phyloP scores from a whole-genome alignment of 2,797 vertebrate genomes.

The Thunnus albacares region DNA sequence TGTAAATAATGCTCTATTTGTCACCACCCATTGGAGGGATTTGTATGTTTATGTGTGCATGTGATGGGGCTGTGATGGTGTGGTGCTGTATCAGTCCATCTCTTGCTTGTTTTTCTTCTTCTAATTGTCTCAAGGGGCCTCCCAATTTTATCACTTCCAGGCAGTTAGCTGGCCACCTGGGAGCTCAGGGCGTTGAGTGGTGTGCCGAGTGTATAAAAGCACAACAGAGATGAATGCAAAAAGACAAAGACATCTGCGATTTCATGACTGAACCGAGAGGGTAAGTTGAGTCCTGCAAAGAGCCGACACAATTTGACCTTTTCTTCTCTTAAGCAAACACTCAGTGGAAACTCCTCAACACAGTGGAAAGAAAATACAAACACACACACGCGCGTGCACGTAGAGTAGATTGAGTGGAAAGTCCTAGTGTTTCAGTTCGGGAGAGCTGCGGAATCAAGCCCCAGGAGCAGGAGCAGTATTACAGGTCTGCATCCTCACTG shows the following conservation, averaged over 20 bases:
- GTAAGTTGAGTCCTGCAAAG: slow-evolving; percentile 46
- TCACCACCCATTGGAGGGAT: slow-evolving; percentile 29
- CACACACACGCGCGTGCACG: slow-evolving; percentile 51
- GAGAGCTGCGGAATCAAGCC: slow-evolving; percentile 67
- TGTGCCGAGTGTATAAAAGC: slow-evolving; percentile 41
- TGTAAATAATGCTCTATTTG: slow-evolving; percentile 39
- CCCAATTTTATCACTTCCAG: slow-evolving; percentile 57
- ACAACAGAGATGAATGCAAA: slow-evolving; percentile 36
- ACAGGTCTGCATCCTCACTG: slow-evolving; percentile 75
- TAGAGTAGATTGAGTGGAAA: slow-evolving; percentile 64
- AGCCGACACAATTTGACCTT: slow-evolving; percentile 58
- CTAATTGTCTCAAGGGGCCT: slow-evolving; percentile 33
- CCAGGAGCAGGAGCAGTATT: slow-evolving; percentile 51
- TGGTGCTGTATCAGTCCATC: slow-evolving; percentile 42
- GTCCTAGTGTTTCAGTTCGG: slow-evolving; percentile 56
- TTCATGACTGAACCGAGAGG: slow-evolving; percentile 40
- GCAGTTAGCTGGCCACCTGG: slow-evolving; percentile 49
- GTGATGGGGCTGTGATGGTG: slow-evolving; percentile 19
- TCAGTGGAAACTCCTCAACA: slow-evolving; percentile 70
- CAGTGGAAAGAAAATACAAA: slow-evolving; percentile 72
- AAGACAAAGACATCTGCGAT: slow-evolving; percentile 49
- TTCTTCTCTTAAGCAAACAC: slow-evolving; percentile 67
- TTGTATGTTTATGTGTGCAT: slow-evolving; percentile 17
- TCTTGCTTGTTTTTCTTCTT: slow-evolving; percentile 53
- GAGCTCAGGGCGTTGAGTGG: slow-evolving; percentile 43